Base-by-base conservation (phyloP, 2,113 vertebrate species). In the Myocastor coypus region DNA sequence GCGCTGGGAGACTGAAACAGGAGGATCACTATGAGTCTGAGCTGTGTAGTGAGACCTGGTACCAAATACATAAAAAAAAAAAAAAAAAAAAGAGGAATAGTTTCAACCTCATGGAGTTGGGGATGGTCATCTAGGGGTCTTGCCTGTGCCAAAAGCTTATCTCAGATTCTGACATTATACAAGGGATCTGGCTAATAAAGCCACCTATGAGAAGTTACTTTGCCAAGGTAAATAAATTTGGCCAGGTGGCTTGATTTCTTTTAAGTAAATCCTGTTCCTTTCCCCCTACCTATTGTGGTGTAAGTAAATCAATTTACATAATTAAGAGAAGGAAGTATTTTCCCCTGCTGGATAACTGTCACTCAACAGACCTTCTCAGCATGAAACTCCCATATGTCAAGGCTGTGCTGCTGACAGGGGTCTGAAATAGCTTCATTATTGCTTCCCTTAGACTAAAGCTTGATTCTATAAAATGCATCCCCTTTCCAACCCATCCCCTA, bases 281-380 rank as follows among this genome's bases (percentile, higher is more conserved):
- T 34, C 14, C 34, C n/a, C 14, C 50, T 81, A 40, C 34, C 63
- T 81, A 32, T 91, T 88, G 37, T 75, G 37, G 32, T 91, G 11
- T 64, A 34, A 83, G 83, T 90, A 10, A 63, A 73, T 91, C 87
- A 95, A 83, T 40, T 91, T 87, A 57, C 50, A 83, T 71, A 71
- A 37, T 92, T 81, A 68, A 85, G 63, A 61, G 63, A 89, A 87
- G 83, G 30, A 91, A 87, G 46, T 52, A 20, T 80, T 93, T 89
- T 52, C 28, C 52, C 46, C 0, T 1, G 34, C 63, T 63, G 34
- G 19, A 37, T 71, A 75, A 75, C 66, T 92, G 52, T 88, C 52
- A 83, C 63, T 66, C n/a, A 89, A 88, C 26, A 84, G 69, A 55
- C 24, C 52, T 93, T 71, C 57, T 59, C 42, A 87, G 59, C 83